Conservation (phyloP, 2,888 invertebrate species). For the Thymelicus lineola region DNA sequence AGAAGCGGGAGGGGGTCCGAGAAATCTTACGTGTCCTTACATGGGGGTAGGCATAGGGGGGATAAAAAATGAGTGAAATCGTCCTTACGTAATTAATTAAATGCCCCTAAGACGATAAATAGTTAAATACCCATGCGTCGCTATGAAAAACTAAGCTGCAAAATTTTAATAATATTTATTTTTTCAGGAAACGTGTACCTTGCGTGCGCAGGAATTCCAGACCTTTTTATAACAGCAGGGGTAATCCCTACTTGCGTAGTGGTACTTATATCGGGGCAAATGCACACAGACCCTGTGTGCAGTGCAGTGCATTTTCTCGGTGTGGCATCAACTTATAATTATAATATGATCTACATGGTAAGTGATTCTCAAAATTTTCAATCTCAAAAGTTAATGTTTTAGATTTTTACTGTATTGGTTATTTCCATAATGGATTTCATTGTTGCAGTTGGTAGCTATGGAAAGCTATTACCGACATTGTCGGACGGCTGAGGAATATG, state of each 20-base stretch:
- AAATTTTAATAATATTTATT: background rate
- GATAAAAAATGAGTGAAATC: too few species aligned
- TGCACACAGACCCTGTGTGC: constrained; percentile 86
- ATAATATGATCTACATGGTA: constrained; percentile 77
- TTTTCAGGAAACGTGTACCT: constrained; percentile 88
- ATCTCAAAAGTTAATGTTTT: too few species aligned
- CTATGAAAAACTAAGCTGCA: background rate
- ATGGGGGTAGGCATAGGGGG: too few species aligned
- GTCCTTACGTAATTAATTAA: too few species aligned
- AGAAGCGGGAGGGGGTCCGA: too few species aligned
- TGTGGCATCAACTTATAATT: constrained; percentile 86
- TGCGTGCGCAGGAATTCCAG: constrained; percentile 90
- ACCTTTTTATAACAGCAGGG: constrained; percentile 88
- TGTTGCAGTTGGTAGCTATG: constrained; percentile 78
- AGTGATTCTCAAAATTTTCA: constrained; percentile 45
- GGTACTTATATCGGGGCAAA: constrained; percentile 87
- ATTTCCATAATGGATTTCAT: constrained; percentile 15
- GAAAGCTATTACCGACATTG: constrained; percentile 89
- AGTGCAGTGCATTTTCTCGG: constrained; percentile 88
- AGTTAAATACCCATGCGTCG: constrained; percentile 14
- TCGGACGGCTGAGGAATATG: constrained; percentile 62
- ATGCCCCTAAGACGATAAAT: too few species aligned
- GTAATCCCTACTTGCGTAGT: constrained; percentile 89
- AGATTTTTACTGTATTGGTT: too few species aligned
- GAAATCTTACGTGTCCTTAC: too few species aligned